phyloP scores from a whole-genome alignment of 2,888 invertebrate genomes.

The Oligia strigilis region DNA sequence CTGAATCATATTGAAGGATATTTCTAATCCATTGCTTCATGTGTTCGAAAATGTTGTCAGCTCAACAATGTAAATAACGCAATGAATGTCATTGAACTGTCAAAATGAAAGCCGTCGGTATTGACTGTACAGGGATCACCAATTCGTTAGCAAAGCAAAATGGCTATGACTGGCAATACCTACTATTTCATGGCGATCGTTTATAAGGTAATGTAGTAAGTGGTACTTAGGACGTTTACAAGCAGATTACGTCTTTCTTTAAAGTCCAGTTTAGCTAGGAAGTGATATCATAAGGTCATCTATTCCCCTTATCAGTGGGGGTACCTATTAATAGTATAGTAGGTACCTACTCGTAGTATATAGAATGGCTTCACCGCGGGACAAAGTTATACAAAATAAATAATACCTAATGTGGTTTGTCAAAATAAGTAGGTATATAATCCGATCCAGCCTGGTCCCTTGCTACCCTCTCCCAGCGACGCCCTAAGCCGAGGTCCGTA shows the following conservation, averaged over 20 bases:
- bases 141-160: neutral
- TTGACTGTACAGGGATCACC: neutral
- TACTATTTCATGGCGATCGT: neutral
- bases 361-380: too few relatives aligned
- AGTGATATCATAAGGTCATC: slow-evolving; percentile 22
- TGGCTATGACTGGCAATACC: neutral
- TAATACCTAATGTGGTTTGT: neutral
- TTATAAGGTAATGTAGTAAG: neutral
- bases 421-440: too few relatives aligned
- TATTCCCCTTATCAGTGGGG: neutral
- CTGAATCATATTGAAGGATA: too few relatives aligned
- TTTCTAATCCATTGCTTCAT: too few relatives aligned
- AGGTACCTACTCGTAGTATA: too few relatives aligned
- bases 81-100: too few relatives aligned
- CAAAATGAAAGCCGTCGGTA: too few relatives aligned
- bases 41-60: too few relatives aligned
- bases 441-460: too few relatives aligned
- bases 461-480: too few relatives aligned
- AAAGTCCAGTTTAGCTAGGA: neutral
- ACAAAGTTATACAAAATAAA: neutral
- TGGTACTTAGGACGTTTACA: neutral
- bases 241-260: neutral
- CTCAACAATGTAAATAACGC: too few relatives aligned
- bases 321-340: neutral
- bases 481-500: too few relatives aligned